These are phyloP conservation scores for Drosophila melanica DNA, from an alignment of 1,140 invertebrate genomes.

Conservation along the genomic window DNA sequence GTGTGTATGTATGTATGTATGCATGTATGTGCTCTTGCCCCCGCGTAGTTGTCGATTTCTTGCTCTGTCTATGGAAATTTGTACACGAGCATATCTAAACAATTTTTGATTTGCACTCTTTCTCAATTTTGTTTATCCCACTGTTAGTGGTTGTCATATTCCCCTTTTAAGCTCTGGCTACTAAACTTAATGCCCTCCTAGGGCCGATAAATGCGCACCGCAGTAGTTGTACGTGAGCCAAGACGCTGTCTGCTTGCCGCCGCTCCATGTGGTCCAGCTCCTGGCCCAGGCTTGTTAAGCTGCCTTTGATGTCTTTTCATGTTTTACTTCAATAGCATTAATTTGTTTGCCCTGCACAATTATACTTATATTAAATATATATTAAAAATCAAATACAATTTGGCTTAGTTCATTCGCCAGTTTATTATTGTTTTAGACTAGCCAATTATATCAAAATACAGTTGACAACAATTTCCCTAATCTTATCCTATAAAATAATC, in stretches of 20 bases:
- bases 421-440: no score
- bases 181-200: slow-evolving; percentile 1
- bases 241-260: slow-evolving; percentile 36
- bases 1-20: no score
- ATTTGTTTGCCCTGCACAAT: background rate
- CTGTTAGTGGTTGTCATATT: slow-evolving; percentile 36
- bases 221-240: slow-evolving; percentile 16
- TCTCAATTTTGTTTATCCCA: slow-evolving; percentile 47
- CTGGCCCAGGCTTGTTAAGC: slow-evolving; percentile 25
- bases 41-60: slow-evolving; percentile 56
- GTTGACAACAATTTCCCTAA: no score
- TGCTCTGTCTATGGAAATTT: slow-evolving; percentile 11
- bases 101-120: slow-evolving; percentile 47
- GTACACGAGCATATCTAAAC: slow-evolving; percentile 18
- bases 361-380: no score
- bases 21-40: slow-evolving; percentile 52
- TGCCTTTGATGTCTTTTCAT: slow-evolving; percentile 26
- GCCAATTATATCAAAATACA: no score
- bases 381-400: no score
- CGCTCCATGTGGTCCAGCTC: slow-evolving; percentile 56
- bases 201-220: slow-evolving; percentile 2
- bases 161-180: slow-evolving; percentile 8
- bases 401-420: no score
- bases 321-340: background rate
- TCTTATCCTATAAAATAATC: no score